Percentiles rank a stretch among this genome's conserved stretches.
These are phyloP conservation scores for Acanthis flammea DNA, from an alignment of 2,797 vertebrate genomes.

Conservation along the genomic window DNA sequence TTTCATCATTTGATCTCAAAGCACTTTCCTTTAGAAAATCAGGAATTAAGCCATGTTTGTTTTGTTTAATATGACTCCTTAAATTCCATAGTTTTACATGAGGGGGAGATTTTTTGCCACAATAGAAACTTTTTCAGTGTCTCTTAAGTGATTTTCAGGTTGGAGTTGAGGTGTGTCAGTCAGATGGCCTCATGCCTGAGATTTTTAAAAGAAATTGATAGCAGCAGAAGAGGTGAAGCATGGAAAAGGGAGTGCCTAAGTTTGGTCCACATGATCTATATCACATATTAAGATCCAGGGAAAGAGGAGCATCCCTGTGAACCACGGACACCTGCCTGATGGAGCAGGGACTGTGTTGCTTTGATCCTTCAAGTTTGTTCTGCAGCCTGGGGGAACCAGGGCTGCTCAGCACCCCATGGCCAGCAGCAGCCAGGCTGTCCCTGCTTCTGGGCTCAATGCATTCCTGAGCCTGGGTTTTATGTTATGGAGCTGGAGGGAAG, in stretches of 20 bases:
- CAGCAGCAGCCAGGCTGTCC: not conserved
- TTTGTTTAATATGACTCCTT: not conserved
- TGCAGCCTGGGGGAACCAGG: not conserved
- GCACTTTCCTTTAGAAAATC: not conserved
- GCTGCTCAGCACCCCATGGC: not conserved
- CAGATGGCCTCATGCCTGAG: not conserved
- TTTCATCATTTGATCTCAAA: not conserved
- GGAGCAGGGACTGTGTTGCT: not conserved
- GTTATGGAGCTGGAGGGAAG: not conserved
- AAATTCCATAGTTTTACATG: not conserved
- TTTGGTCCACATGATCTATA: not conserved
- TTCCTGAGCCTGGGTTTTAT: not conserved
- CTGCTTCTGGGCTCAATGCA: not conserved
- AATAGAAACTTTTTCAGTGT: not conserved
- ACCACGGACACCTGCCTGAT: not conserved
- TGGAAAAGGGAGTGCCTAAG: not conserved
- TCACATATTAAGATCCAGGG: not conserved
- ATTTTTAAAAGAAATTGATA: not conserved
- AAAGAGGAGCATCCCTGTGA: not conserved
- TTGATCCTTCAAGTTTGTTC: not conserved
- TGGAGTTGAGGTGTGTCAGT: not conserved
- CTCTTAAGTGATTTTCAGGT: rapidly evolving
- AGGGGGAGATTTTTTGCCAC: not conserved
- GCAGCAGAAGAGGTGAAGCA: not conserved
- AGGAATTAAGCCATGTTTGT: not conserved